These are phyloP conservation scores for Malthinus flaveolus DNA, from an alignment of 2,888 invertebrate genomes.

Conservation along the genomic window DNA sequence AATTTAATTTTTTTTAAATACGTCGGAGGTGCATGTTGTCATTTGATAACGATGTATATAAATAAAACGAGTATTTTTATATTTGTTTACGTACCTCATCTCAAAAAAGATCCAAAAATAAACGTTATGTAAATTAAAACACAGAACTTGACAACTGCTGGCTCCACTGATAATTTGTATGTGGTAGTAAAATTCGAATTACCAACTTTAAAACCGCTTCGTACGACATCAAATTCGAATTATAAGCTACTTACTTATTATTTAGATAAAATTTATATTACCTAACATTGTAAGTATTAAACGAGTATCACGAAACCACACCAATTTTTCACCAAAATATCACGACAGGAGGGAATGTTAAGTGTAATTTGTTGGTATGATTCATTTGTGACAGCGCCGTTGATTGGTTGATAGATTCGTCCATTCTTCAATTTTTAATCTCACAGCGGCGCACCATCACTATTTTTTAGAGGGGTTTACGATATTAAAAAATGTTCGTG, in stretches of 20 bases:
- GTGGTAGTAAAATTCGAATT: no score
- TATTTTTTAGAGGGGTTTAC: no score
- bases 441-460: no score
- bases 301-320: constrained; percentile 3
- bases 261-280: not conserved
- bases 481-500: no score
- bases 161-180: constrained; percentile 19
- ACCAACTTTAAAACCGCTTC: not conserved
- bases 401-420: no score
- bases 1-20: no score
- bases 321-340: constrained; percentile 11
- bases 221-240: not conserved
- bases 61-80: constrained; percentile 4
- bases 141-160: constrained; percentile 27
- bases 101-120: constrained; percentile 33
- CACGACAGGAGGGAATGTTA: constrained; percentile 17
- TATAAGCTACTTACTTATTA: constrained; percentile 3
- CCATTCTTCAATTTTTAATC: no score
- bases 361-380: constrained; percentile 21
- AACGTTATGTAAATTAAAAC: constrained; percentile 29
- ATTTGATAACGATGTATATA: constrained; percentile 3
- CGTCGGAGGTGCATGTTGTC: not conserved
- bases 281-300: constrained; percentile 3
- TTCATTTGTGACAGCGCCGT: constrained; percentile 7
- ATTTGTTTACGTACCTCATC: constrained; percentile 33